Base-by-base conservation (phyloP, 2,797 vertebrate genomes). In the Pogoniulus pusillus region DNA sequence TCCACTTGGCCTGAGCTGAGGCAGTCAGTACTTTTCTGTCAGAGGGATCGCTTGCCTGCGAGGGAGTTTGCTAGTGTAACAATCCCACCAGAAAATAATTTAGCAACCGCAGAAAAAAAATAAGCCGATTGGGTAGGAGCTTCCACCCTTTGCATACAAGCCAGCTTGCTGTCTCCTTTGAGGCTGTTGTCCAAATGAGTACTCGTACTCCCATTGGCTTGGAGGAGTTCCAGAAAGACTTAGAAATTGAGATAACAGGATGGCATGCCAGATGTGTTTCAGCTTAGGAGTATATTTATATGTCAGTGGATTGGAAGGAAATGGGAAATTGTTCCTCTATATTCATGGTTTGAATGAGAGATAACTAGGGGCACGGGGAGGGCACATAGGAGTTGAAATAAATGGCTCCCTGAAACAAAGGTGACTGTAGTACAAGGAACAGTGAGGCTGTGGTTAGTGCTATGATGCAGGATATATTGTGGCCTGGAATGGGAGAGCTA, bases 1-100 rank as follows among this genome's bases (percentile, higher is more conserved):
- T n/a, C 20, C 1, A 0, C 26, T 23, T 34, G 5, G 9, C 49
- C 12, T 0, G 0, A 34, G 54, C 41, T 41, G 73, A 51, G 12
- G 10, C 24, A 6, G 17, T 5, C 54, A 22, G 16, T 15, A 6
- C 23, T 49, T 49, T 43, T 68, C 16, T 58, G 14, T 34, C 55
- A 4, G 14, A 53, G n/a, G 4, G 34, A 37, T 62, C 66, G 47
- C 57, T 74, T 71, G 35, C 66, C n/a, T 47, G 22, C 60, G 6
- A 7, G 16, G 57, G 13, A 63, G 32, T 57, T 91, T 27, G 39
- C 27, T 63, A 0, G 8, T 53, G 37, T 34, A 32, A 4, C 0
- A 0, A 23, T 66, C 30, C 60, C 45, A 45, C 29, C 29, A 54
- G 78, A 70, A 70, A 73, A 53, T 39, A 41, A 7, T 69, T 63